Base-by-base conservation (phyloP, 2,113 vertebrate species). In the Festucalex cinctus region DNA sequence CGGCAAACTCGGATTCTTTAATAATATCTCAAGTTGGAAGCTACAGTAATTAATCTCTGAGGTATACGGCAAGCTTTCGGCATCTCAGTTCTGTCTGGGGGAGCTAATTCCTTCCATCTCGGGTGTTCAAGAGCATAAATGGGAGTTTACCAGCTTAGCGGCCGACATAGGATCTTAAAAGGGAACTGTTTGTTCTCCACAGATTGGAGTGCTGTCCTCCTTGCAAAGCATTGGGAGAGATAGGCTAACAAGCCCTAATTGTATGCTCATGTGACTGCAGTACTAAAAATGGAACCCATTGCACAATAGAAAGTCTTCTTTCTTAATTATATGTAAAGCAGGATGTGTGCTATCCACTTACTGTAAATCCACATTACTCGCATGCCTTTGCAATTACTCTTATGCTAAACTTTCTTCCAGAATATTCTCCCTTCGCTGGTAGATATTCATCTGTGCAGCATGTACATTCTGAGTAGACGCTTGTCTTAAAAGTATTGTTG, bases 71-170 rank as follows among this genome's bases (percentile, higher is more conserved):
- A 28, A 75, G 83, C 82, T 90, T 88, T 88, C 80, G 76, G 80
- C 77, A 75, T 84, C 65, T 54, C 80, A 85, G 76, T 69, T 73
- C 78, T 81, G 80, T 84, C 83, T 87, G 76, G 62, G 65, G 75
- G 76, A 66, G 77, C 78, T 90, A 90, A 90, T 88, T 88, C 90
- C 86, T 74, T 79, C 77, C 85, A 85, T 86, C 76, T 90, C 80
- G 76, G 77, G 69, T 86, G 84, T 75, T 78, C 76, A 82, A 54
- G 72, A 90, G 82, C 86, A 82, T 90, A 89, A 86, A 86, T 83
- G 68, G 77, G 83, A 89, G 86, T 90, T 88, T 88, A 90, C 83
- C 83, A 89, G 87, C 90, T 91, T 90, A 91, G 82, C 66, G 71
- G 62, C 68, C 79, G 79, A 87, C 84, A 85, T 68, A 68, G 80